These are phyloP conservation scores for Saguinus imperator DNA, from an alignment of 2,113 vertebrate genomes.

Conservation along the genomic window DNA sequence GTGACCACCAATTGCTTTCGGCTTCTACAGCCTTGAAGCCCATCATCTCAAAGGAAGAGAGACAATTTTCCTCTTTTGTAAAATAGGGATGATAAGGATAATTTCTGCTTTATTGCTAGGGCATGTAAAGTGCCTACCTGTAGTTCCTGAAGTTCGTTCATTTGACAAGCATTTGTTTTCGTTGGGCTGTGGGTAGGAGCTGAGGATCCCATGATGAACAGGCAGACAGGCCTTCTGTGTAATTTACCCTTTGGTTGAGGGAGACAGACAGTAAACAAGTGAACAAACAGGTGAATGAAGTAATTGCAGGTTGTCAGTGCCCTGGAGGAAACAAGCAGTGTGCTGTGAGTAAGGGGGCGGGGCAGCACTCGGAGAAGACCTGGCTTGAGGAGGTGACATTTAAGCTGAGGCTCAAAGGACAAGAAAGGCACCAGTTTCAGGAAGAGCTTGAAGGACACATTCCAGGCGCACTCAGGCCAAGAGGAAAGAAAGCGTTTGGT, in stretches of 20 bases:
- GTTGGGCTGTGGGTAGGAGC: background rate
- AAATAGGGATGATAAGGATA: background rate
- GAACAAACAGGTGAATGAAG: background rate
- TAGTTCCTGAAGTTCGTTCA: constrained; percentile 2
- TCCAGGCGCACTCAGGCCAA: background rate
- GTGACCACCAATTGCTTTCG: background rate
- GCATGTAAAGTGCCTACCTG: background rate
- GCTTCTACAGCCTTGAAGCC: background rate
- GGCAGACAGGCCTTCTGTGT: constrained; percentile 27
- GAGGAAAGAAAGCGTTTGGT: background rate
- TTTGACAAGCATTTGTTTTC: constrained; percentile 18
- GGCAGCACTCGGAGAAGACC: background rate
- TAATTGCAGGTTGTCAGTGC: background rate
- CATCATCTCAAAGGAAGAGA: background rate
- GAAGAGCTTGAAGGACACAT: background rate
- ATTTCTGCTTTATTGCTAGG: background rate
- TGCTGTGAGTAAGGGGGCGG: background rate
- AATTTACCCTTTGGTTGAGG: constrained; percentile 1
- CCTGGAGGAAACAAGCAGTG: background rate
- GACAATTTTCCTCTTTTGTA: background rate
- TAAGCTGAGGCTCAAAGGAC: background rate
- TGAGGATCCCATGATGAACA: background rate
- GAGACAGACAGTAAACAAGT: constrained; percentile 42
- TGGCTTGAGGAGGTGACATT: background rate
- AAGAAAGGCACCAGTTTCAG: background rate